A percentile compares a stretch with the other conserved stretches of the same genome.
Evolutionary conservation across 2,888 invertebrate genomes (phyloP).

Genomic region (Notodonta ziczac): DNA sequence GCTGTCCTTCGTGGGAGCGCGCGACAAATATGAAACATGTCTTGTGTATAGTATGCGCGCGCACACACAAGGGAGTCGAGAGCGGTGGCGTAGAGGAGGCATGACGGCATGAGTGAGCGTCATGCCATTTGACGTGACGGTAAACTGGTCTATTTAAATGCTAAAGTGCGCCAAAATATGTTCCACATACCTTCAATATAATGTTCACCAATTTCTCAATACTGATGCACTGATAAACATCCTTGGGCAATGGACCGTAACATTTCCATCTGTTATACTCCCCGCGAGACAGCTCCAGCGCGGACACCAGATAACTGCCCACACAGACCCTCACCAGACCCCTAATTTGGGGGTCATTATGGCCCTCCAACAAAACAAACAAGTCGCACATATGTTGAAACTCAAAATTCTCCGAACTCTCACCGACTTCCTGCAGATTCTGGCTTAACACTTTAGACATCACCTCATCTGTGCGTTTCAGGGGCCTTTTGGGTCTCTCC

Average conservation of each 20-base stretch:
- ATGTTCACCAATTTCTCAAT: constrained; percentile 80
- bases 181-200: constrained; percentile 79
- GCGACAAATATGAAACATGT: too few relatives aligned
- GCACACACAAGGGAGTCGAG: too few relatives aligned
- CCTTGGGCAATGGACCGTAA: constrained; percentile 62
- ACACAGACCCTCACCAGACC: constrained; percentile 88
- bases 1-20: too few relatives aligned
- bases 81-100: too few relatives aligned
- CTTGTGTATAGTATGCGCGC: too few relatives aligned
- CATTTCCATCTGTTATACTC: constrained; percentile 81
- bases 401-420: constrained; percentile 51
- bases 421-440: constrained; percentile 10
- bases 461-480: constrained; percentile 57
- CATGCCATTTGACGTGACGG: too few relatives aligned
- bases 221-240: constrained; percentile 64
- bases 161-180: too few relatives aligned
- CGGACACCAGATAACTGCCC: constrained; percentile 87
- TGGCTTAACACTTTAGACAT: constrained; percentile 29
- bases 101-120: too few relatives aligned
- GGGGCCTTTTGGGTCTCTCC: constrained; percentile 41
- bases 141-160: too few relatives aligned
- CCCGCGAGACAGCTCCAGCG: constrained; percentile 83
- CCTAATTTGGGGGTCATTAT: constrained; percentile 92
- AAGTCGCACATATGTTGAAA: constrained; percentile 89
- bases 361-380: constrained; percentile 86